Conservation (phyloP, 2,797 vertebrate genomes). For the Vespertilio murinus region DNA sequence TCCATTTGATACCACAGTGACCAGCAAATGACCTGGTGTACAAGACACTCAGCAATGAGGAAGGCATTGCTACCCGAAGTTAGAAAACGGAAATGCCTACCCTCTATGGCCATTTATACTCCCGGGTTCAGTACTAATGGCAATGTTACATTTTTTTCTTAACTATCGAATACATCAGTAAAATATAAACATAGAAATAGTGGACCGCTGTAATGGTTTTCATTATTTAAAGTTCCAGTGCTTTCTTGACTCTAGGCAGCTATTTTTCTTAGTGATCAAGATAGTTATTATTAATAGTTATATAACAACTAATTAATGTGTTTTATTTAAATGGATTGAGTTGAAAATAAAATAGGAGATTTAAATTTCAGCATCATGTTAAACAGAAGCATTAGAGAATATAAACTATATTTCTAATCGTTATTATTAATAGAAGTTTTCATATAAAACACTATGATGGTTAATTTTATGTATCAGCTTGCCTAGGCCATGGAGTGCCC, state of each 20-base stretch:
- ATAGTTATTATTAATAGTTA: background rate
- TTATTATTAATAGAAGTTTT: background rate
- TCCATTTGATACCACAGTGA: background rate
- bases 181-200: background rate
- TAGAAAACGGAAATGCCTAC: background rate
- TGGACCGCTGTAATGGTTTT: background rate
- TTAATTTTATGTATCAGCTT: background rate
- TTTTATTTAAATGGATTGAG: conserved; percentile 11
- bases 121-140: background rate
- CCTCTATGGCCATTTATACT: background rate
- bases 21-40: background rate
- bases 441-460: background rate
- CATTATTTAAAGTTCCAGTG: background rate
- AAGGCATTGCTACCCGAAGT: background rate
- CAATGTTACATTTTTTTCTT: background rate
- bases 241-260: background rate
- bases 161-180: background rate
- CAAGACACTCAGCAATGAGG: background rate
- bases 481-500: background rate
- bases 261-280: conserved; percentile 1
- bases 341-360: background rate
- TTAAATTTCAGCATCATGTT: conserved; percentile 16
- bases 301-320: background rate
- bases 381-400: conserved; percentile 1
- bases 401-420: background rate